Evolutionary conservation across 2,113 vertebrate species (phyloP).

Genomic region (Centrocercus urophasianus): DNA sequence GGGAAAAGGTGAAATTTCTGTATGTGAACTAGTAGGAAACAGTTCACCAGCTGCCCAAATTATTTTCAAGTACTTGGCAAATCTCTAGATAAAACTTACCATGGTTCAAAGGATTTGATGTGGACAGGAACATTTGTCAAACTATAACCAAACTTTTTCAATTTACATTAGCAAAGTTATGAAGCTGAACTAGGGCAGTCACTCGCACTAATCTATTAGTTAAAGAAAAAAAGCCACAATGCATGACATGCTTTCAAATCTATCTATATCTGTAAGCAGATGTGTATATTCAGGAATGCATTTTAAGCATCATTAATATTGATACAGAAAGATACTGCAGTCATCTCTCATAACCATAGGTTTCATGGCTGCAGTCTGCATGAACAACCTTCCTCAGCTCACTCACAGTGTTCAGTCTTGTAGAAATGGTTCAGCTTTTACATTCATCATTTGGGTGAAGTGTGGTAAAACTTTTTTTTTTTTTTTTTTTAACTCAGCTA

Average conservation of each 20-base stretch:
- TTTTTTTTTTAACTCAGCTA: not conserved
- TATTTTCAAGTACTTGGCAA: conserved; percentile 45
- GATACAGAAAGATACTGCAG: conserved; percentile 40
- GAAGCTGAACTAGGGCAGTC: conserved; percentile 58
- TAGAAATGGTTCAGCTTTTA: conserved; percentile 62
- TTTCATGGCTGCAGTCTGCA: conserved; percentile 47
- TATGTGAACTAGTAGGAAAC: conserved; percentile 18
- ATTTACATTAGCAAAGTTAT: conserved; percentile 66
- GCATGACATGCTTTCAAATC: conserved; percentile 1
- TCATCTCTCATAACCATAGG: conserved; percentile 64
- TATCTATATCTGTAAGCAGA: conserved; percentile 62
- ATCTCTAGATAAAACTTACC: conserved; percentile 49
- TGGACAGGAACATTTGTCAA: conserved; percentile 65
- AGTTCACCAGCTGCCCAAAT: conserved; percentile 28
- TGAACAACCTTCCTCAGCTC: conserved; percentile 49
- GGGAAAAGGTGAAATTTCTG: not conserved
- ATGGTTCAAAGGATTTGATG: conserved; percentile 38
- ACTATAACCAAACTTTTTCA: conserved; percentile 66
- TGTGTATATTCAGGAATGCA: conserved; percentile 62
- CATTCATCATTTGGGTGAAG: conserved; percentile 73
- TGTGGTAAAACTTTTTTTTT: conserved; percentile 42
- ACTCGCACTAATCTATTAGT: conserved; percentile 55
- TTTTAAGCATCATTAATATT: conserved; percentile 75
- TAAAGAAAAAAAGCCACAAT: conserved; percentile 52
- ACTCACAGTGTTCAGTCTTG: conserved; percentile 47